Evolutionary conservation across 2,113 vertebrate genomes (phyloP).

Genomic region (Notarius lentiginosus): DNA sequence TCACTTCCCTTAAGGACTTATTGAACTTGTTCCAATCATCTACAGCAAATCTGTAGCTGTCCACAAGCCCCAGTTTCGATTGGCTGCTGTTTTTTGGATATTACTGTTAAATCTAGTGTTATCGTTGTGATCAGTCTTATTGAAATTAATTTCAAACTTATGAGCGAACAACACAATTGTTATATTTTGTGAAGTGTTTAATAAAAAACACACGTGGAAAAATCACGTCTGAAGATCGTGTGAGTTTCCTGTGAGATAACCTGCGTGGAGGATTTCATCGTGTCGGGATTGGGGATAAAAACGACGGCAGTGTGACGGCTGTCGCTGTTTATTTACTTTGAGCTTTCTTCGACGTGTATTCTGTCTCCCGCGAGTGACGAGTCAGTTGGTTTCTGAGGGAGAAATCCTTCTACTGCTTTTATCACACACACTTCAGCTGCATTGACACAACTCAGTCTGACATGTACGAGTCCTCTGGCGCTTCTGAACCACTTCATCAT

Average conservation of each 20-base stretch:
- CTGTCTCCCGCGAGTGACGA: slow-evolving; percentile 16
- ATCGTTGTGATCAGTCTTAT: too few species aligned
- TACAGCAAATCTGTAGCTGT: too few species aligned
- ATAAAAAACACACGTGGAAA: not conserved
- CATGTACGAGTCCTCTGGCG: not conserved
- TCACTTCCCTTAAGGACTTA: too few species aligned
- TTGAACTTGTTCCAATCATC: too few species aligned
- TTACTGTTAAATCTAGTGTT: too few species aligned
- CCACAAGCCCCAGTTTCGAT: too few species aligned
- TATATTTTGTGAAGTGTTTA: not conserved
- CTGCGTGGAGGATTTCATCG: not conserved
- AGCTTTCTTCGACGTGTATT: not conserved
- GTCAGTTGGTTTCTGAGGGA: not conserved
- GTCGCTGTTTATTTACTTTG: slow-evolving; percentile 7
- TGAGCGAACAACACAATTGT: too few species aligned
- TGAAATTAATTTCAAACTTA: too few species aligned
- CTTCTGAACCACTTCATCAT: not conserved
- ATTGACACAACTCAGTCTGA: slow-evolving; percentile 24
- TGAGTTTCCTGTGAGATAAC: not conserved
- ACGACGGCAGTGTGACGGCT: not conserved
- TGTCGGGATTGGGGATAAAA: not conserved
- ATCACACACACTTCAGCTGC: slow-evolving; percentile 18
- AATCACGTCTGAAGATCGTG: not conserved
- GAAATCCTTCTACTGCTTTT: slow-evolving; percentile 11
- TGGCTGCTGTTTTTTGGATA: too few species aligned